A percentile compares a stretch with the other conserved stretches of the same genome.
phyloP scores from a whole-genome alignment of 2,888 invertebrate genomes.

The Lasioglossum oenotherae region DNA sequence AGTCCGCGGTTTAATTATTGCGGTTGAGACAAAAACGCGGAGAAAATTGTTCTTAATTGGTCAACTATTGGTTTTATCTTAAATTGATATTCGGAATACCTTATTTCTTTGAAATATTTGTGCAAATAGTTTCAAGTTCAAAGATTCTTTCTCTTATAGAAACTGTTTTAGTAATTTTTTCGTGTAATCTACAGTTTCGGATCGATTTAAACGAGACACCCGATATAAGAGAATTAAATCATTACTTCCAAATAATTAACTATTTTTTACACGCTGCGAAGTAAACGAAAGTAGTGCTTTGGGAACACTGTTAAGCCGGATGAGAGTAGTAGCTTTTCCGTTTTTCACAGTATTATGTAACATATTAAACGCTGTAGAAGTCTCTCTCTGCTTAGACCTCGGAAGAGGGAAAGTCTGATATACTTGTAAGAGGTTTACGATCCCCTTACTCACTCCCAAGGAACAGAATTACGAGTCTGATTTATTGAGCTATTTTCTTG shows the following conservation, averaged over 20 bases:
- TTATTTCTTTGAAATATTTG: no score
- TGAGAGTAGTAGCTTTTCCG: constrained; percentile 16
- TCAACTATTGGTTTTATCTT: no score
- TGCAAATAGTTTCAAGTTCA: no score
- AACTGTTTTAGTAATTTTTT: no score
- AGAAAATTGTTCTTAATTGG: no score
- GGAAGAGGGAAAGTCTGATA: constrained; percentile 28
- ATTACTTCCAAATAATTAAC: constrained; percentile 1
- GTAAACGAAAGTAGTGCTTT: background rate
- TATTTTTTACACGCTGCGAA: background rate
- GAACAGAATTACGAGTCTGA: constrained; percentile 37
- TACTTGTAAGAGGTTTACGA: constrained; percentile 48
- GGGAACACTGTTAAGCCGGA: constrained; percentile 7
- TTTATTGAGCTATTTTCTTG: constrained; percentile 30
- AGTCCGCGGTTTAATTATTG: background rate
- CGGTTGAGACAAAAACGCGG: no score
- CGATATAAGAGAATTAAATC: background rate
- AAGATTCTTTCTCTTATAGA: no score
- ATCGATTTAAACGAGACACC: no score
- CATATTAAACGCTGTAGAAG: constrained; percentile 17
- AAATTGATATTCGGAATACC: no score
- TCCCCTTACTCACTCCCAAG: constrained; percentile 35
- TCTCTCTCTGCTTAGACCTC: background rate
- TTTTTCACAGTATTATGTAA: constrained; percentile 31
- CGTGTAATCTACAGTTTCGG: no score